Base-by-base conservation (phyloP, 1,140 invertebrate species). In the Megathymus violae region DNA sequence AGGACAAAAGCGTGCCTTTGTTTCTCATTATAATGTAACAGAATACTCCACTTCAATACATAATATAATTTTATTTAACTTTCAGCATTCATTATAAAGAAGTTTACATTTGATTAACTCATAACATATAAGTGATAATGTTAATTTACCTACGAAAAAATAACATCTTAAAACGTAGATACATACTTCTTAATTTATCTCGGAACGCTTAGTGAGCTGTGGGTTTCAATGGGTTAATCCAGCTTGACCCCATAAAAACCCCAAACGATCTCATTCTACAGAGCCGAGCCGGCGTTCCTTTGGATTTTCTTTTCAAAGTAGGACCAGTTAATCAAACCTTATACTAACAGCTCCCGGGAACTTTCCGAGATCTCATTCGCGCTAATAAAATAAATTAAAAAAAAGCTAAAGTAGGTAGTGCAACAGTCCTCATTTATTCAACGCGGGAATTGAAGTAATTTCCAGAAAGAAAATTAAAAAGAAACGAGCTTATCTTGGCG, bases 391-490 rank as follows among this genome's bases (percentile, higher is more conserved):
- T 74, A 76, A 77, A 75, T 76, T 64, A 70, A 71, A 74, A 72
- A n/a, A 71, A 68, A 68, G 46, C 52, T 40, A 62, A 76, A 71
- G 64, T 73, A 68, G 63, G 68, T 78, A 80, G 71, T 76, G 78
- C 62, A 74, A 69, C 74, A 76, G 51, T 82, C 71, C 72, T 81
- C 72, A 76, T 85, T 82, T 79, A 86, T 86, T 82, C 71, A 82
- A 71, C 63, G 68, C 60, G 76, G 77, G 70, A 82, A 77, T 78
- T 74, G 69, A 76, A 76, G 74, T 75, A 78, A 80, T 80, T 84
- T 78, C 72, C 67, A 76, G 68, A 69, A 69, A 69, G 71, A 84
- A 82, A 84, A 82, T 84, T 82, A 81, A 85, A 82, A 82, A 85
- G 71, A 72, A 79, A 76, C 74, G 70, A 80, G 77, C 73, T 82